Evolutionary conservation across 2,888 invertebrate species (phyloP), one percentile per base, ranked within the genome.

Genomic region (Ophioninae sp.): DNA sequence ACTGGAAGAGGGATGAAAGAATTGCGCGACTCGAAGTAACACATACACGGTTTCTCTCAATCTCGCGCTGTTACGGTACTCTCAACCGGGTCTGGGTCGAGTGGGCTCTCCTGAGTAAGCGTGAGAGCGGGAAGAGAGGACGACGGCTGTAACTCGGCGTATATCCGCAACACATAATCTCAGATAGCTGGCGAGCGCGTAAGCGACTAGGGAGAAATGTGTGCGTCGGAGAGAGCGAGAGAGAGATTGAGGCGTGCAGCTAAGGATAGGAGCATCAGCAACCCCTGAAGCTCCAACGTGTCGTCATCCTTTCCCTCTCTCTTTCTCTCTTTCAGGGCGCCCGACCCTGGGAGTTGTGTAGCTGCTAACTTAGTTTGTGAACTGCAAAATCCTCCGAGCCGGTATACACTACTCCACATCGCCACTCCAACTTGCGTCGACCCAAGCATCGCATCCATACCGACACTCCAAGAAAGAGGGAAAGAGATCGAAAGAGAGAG

Each of bases 341-440:
- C 72, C 82, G 79, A 82, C 68, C 76, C 70, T 70, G 87, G 86
- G 87, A 89, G 88, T 90, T 89, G 83, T 81, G 89, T 88, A 89
- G 89, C 89, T 88, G 90, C 89, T 91, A 92, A 91, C 91, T 91
- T 91, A 91, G 91, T 91, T 92, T 92, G 91, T 90, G 90, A 91
- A 92, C 91, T 92, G 90, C 89, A 90, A 91, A 92, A 92, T 91
- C 91, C 91, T 91, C 88, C 88, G 89, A 88, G 89, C 89, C 89
- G 90, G 78, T 67, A 79, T 72, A 79, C 41, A 81, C 83, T 75
- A 77, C 64, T 39, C 67, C 69, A 64, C 73, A 41, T 17, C 70
- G 61, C 59, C 69, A 50, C 65, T 65, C 73, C 50, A 44, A 50
- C 41, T 50, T 50, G 50, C 59, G 39, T 50, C 61, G 44, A 39